Evolutionary conservation across 2,888 invertebrate species (phyloP).

Genomic region (Tuberolachnus salignus): DNA sequence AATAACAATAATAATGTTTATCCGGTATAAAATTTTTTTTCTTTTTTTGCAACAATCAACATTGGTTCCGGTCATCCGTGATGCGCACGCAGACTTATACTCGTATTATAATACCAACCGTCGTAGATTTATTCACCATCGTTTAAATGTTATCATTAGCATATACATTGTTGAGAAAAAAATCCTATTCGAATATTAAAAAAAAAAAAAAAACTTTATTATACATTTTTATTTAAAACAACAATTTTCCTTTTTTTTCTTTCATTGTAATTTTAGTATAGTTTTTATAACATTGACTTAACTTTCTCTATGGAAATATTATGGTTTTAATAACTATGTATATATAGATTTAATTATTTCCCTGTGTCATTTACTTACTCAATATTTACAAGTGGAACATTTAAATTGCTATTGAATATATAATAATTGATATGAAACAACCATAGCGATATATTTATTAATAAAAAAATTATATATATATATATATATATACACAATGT

Average conservation of each 20-base stretch:
- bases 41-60: conserved; percentile 9
- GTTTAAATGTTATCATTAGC: not conserved
- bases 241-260: not conserved
- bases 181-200: not conserved
- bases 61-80: not conserved
- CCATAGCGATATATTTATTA: conserved; percentile 10
- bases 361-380: conserved; percentile 3
- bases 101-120: not conserved
- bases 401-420: conserved; percentile 8
- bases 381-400: not conserved
- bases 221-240: not conserved
- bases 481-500: no score
- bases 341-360: not conserved
- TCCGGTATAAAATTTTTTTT: conserved; percentile 1
- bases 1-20: conserved; percentile 1
- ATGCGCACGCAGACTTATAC: not conserved
- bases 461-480: not conserved
- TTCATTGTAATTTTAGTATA: not conserved
- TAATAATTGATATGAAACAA: conserved; percentile 24
- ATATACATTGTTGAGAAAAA: not conserved
- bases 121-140: not conserved
- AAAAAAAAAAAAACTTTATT: not conserved
- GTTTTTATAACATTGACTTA: not conserved
- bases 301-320: conserved; percentile 13
- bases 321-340: not conserved